Conservation (phyloP, 2,113 vertebrate species). For the Nerophis lumbriciformis region DNA sequence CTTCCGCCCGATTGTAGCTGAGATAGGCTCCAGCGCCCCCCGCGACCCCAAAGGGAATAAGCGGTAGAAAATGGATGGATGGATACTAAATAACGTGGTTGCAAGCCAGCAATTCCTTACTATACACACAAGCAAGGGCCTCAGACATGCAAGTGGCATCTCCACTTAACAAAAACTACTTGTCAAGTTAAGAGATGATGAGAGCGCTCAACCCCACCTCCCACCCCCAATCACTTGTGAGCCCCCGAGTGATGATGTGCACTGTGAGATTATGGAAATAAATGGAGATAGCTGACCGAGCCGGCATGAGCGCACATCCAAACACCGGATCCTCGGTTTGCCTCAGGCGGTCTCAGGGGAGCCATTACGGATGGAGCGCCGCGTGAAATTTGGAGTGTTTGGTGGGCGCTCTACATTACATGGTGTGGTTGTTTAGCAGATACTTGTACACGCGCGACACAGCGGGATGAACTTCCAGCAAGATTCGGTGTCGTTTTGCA, state of each 20-base stretch:
- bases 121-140: no score
- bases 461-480: slow-evolving; percentile 19
- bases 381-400: slow-evolving; percentile 47
- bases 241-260: slow-evolving; percentile 37
- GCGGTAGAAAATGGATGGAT: no score
- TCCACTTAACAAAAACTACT: slow-evolving; percentile 24
- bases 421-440: slow-evolving; percentile 10
- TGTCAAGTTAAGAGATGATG: slow-evolving; percentile 23
- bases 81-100: no score
- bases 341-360: slow-evolving; percentile 35
- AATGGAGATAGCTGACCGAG: slow-evolving; percentile 35
- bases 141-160: slow-evolving; percentile 22
- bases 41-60: no score
- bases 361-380: slow-evolving; percentile 30
- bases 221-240: slow-evolving; percentile 10
- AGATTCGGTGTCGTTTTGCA: slow-evolving; percentile 16
- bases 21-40: no score
- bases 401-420: slow-evolving; percentile 11
- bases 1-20: no score
- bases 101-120: no score
- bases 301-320: background rate
- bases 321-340: background rate
- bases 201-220: slow-evolving; percentile 1
- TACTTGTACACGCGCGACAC: background rate
- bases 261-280: slow-evolving; percentile 44